Evolutionary conservation across 2,888 invertebrate species (phyloP).

Genomic region (Napeogenes inachia): DNA sequence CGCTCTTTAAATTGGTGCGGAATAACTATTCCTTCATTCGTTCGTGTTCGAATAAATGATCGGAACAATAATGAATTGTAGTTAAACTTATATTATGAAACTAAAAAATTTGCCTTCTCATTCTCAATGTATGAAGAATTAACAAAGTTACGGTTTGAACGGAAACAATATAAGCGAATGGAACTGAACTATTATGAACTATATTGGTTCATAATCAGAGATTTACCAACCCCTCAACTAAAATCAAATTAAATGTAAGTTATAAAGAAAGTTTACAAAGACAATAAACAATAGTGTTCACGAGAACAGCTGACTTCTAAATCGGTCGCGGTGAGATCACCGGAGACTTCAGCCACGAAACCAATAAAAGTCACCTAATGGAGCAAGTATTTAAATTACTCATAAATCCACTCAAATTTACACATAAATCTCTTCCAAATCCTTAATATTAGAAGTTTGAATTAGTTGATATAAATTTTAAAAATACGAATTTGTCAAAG

Average conservation of each 20-base stretch:
- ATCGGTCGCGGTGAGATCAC: slow-evolving; percentile 52
- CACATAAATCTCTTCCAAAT: slow-evolving; percentile 20
- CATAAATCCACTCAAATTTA: slow-evolving; percentile 23
- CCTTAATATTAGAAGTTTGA: background rate
- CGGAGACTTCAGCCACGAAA: slow-evolving; percentile 26
- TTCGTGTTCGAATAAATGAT: too few relatives aligned
- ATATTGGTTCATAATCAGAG: too few relatives aligned
- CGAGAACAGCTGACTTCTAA: slow-evolving; percentile 51
- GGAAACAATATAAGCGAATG: too few relatives aligned
- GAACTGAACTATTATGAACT: too few relatives aligned
- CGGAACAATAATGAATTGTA: too few relatives aligned
- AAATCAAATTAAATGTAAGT: background rate
- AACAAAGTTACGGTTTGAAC: too few relatives aligned
- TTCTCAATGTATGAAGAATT: too few relatives aligned
- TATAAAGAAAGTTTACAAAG: slow-evolving; percentile 13
- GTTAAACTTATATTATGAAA: too few relatives aligned
- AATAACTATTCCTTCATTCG: too few relatives aligned
- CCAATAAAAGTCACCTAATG: slow-evolving; percentile 30
- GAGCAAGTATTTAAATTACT: slow-evolving; percentile 22
- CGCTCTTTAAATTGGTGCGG: too few relatives aligned
- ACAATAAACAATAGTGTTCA: slow-evolving; percentile 36
- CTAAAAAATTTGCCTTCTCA: too few relatives aligned
- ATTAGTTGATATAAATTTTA: background rate
- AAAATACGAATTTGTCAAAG: background rate
- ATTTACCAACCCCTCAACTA: background rate